Percentiles rank a stretch among this genome's conserved stretches.
These are phyloP conservation scores for Amiota mariae DNA, from an alignment of 2,888 invertebrate species.

Conservation along the genomic window DNA sequence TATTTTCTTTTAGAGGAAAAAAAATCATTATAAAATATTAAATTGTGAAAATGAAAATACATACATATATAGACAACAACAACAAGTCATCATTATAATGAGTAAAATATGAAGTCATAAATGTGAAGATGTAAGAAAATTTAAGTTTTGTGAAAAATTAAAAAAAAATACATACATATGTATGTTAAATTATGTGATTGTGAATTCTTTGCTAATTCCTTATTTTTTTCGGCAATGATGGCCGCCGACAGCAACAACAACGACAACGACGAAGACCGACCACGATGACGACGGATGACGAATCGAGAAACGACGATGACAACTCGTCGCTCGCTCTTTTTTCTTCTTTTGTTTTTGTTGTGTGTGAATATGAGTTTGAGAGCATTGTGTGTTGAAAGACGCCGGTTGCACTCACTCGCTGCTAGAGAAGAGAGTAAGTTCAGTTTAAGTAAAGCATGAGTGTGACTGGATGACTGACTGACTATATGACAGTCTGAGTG, in stretches of 20 bases:
- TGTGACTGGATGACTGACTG: too few relatives aligned
- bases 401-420: slow-evolving; percentile 11
- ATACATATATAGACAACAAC: background rate
- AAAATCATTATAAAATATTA: background rate
- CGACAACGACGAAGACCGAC: slow-evolving; percentile 51
- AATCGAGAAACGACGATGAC: slow-evolving; percentile 55
- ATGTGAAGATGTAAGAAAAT: background rate
- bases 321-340: background rate
- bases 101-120: background rate
- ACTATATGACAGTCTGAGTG: too few relatives aligned
- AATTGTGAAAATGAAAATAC: background rate
- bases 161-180: too few relatives aligned
- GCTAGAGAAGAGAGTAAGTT: too few relatives aligned
- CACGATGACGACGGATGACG: slow-evolving; percentile 43
- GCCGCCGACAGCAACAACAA: slow-evolving; percentile 24
- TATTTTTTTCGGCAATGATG: slow-evolving; percentile 13
- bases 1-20: background rate
- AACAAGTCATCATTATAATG: background rate
- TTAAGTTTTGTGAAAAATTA: slow-evolving; percentile 24
- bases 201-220: slow-evolving; percentile 33
- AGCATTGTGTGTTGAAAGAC: slow-evolving; percentile 13
- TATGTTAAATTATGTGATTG: slow-evolving; percentile 34
- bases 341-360: background rate
- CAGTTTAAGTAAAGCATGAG: too few relatives aligned
- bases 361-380: background rate